Evolutionary conservation across 1,140 invertebrate species (phyloP), one percentile per base, ranked within the genome.

Genomic region (Lethocerus indicus): DNA sequence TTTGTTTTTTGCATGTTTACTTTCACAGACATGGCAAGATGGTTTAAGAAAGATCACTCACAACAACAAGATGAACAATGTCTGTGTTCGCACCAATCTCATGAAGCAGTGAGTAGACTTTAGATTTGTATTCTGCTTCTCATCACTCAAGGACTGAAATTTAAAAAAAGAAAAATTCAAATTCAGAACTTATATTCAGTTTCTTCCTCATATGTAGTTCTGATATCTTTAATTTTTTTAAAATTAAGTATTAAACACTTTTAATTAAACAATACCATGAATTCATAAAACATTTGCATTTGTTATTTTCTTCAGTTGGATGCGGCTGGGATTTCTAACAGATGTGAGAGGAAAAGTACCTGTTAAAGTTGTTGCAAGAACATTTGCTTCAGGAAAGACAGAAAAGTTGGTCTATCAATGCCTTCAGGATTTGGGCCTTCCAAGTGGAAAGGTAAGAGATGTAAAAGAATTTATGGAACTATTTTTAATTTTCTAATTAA

Each of bases 331-430:
- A 50, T 91, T 96, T 71, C 71, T 84, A 55, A 83, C 89, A 6
- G 94, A 97, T 68, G 81, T 86, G 24, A 83, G 81, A 64, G 89
- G 89, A 36, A 95, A 96, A 73, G 91, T 99, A 57, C 92, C 94
- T 2, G 90, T 98, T 1, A 90, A 93, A 71, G 88, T 92, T 47
- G 83, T 99, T 28, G 91, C 92, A 24, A 74, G 87, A 64, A 98
- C 95, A 54, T 99, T 99, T 71, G 92, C 94, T 16, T 98, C 94
- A 16, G 91, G 93, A 23, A 90, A 90, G 72, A 95, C 93, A 21
- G 96, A 99, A 67, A 98, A 96, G 67, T 74, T 97, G 62, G 90
- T 97, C 21, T 97, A 97, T 70, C 92, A 98, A 62, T 94, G 89
- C 68, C 72, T 98, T 53, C 81, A 84, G 45, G 94, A 98, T 59